Base-by-base conservation (phyloP, 2,797 vertebrate species). In the Eurystomus glaucurus region DNA sequence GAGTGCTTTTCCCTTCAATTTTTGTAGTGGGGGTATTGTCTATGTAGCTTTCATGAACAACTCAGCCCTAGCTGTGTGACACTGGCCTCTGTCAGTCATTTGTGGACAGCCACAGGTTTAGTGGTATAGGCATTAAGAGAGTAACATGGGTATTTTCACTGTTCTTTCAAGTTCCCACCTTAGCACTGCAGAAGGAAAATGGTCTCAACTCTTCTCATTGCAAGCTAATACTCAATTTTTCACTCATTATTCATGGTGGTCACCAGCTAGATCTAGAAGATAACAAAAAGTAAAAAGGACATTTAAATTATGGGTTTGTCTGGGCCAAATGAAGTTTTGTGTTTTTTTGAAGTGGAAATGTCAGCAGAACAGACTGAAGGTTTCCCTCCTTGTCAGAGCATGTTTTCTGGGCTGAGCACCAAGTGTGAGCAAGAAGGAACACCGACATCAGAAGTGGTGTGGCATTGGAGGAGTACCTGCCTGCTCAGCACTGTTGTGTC, bases 281-380 rank as follows among this genome's bases (percentile, higher is more conserved):
- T 19, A 41, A 37, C 7, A 45, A 51, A 72, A 77, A 21, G 10
- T 15, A 16, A 48, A n/a, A 54, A 35, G 25, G 5, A 18, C 13
- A 11, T 39, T 54, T 57, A 54, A 68, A 43, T 13, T 35, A 3
- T 23, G 3, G 3, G 28, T 54, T 21, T 51, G 3, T 39, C 31
- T 70, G 43, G 11, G 21, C 5, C 17, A 7, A 6, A 14, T 29
- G 8, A 72, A 28, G 5, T 45, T 72, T 50, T 70, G 21, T 22
- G 7, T 91, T 37, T 52, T 52, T 2, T 0, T 0, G 0, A 64
- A 64, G 25, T 23, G 15, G 33, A 83, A 37, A 13, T 0, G 1
- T 41, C 26, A 37, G 22, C 22, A 37, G 33, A 83, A 62, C 6
- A 64, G 31, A 37, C 18, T 39, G 45, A 52, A 70, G 2, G 9